Evolutionary conservation across 2,797 vertebrate species (phyloP), one percentile per base, ranked within the genome.

Genomic region (Choloepus didactylus): DNA sequence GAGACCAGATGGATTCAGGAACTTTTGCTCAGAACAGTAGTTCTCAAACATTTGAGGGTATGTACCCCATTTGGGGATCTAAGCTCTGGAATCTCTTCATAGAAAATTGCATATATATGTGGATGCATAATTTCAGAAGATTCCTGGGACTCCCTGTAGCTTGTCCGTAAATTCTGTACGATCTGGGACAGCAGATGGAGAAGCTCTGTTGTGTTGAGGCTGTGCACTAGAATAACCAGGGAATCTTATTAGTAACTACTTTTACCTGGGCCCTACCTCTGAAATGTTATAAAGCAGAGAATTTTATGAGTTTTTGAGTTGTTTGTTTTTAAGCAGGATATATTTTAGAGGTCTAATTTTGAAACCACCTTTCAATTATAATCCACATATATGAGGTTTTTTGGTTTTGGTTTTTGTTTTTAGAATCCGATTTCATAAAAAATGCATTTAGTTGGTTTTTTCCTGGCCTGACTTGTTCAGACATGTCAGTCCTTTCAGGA

Each of bases 221-320:
- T 1, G 1, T 11, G 23, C n/a, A 2, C 1, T 2, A 41, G 9
- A 56, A 35, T 41, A 66, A n/a, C 18, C 0, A 0, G 14, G 46
- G 66, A 46, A 46, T 10, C 15, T 9, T 56, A 70, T 12, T 4
- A 9, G n/a, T 25, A 44, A 21, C 38, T n/a, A 8, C 16, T 2
- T 7, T 4, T 3, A 16, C 6, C 35, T 49, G 41, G 54, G 18
- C 35, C 35, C 18, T 11, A 16, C 31, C 51, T 5, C 7, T 2
- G 2, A 11, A 51, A n/a, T 2, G 29, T 3, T 27, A 18, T 29
- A 27, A 84, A 64, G 38, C 44, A 38, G 31, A 75, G 44, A 72
- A 56, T 85, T 59, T 16, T 19, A 49, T 15, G 41, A 23, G 23
- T 80, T 18, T 77, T 35, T 21, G 87, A 38, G 27, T 41, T n/a